These are phyloP conservation scores for Conops quadrifasciatus DNA, from an alignment of 2,888 invertebrate species.

Conservation along the genomic window DNA sequence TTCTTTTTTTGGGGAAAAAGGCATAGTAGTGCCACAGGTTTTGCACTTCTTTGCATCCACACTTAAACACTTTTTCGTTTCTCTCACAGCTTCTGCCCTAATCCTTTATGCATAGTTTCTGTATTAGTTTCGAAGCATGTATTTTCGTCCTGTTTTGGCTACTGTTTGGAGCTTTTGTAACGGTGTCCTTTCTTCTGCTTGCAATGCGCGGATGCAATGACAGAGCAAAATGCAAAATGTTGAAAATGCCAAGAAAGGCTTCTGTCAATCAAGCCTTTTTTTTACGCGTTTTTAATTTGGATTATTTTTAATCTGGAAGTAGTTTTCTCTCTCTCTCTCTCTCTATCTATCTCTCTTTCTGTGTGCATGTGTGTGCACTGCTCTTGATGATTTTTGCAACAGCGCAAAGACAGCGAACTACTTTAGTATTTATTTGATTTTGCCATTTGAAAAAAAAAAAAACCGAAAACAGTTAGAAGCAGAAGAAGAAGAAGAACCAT, in stretches of 20 bases:
- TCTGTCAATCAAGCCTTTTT: too few species aligned
- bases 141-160: too few species aligned
- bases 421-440: constrained; percentile 19
- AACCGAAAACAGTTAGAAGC: not conserved
- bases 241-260: too few species aligned
- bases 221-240: too few species aligned
- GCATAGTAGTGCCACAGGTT: not conserved
- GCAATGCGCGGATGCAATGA: too few species aligned
- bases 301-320: too few species aligned
- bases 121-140: too few species aligned
- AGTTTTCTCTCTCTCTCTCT: too few species aligned
- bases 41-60: not conserved
- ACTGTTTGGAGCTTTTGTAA: too few species aligned
- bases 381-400: not conserved
- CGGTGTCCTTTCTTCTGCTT: too few species aligned
- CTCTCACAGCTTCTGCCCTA: not conserved
- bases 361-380: not conserved
- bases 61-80: not conserved
- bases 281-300: too few species aligned
- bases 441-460: too few species aligned
- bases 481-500: not conserved
- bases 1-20: not conserved
- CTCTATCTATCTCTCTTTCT: not conserved
- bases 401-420: not conserved
- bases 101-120: not conserved